Evolutionary conservation across 2,113 vertebrate genomes (phyloP).

Genomic region (Sturnira hondurensis): DNA sequence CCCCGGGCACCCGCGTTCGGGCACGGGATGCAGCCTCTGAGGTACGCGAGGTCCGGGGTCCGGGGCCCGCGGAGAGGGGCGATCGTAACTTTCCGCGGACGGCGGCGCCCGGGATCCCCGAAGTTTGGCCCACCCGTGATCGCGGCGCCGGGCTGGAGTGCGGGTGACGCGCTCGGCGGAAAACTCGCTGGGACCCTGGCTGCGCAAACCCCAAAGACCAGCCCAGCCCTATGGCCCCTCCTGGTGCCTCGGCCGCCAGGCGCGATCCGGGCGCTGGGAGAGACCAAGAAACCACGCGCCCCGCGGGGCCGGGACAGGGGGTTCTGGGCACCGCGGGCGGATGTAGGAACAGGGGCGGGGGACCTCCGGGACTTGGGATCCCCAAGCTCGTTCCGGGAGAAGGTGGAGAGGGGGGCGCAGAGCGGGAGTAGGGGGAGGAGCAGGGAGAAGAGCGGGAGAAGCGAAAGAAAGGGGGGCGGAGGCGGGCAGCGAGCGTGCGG

Average conservation of each 20-base stretch:
- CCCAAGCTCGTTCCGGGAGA: neutral
- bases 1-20: neutral
- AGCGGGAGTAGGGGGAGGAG: neutral
- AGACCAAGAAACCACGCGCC: neutral
- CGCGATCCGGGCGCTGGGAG: neutral
- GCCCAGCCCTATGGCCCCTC: neutral
- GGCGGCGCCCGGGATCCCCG: too few relatives aligned
- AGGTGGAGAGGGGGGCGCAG: neutral
- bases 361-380: neutral
- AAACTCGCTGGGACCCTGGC: neutral
- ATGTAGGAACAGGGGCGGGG: neutral
- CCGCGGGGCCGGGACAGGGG: neutral
- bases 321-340: neutral
- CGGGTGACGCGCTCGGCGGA: neutral
- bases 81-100: fast-evolving
- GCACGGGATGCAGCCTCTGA: neutral
- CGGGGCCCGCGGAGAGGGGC: fast-evolving
- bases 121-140: neutral
- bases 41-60: fast-evolving
- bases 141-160: neutral
- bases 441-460: neutral
- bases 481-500: fast-evolving
- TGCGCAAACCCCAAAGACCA: neutral
- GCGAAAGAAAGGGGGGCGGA: neutral
- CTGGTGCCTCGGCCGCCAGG: neutral